These are phyloP conservation scores for Vipera ursinii DNA, from an alignment of 2,797 vertebrate genomes.

Conservation along the genomic window DNA sequence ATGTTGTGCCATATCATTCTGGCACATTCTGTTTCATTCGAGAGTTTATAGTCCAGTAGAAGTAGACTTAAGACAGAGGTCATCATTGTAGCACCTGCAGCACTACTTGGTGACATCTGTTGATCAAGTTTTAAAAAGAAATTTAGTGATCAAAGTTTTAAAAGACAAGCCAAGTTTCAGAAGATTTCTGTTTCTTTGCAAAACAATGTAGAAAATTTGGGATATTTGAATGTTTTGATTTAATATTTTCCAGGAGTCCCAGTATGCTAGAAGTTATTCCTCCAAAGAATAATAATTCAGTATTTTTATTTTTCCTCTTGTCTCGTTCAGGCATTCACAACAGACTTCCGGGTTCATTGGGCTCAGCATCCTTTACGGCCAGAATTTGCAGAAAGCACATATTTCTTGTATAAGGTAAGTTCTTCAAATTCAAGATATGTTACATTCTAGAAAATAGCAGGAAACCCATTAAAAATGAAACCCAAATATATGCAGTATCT, in stretches of 20 bases:
- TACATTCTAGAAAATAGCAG: neutral
- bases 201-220: neutral
- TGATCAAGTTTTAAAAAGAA: neutral
- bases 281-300: neutral
- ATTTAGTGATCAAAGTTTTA: neutral
- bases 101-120: neutral
- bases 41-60: neutral
- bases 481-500: neutral
- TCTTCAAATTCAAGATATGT: neutral
- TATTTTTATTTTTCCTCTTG: constrained; percentile 3
- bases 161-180: neutral
- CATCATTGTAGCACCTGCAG: neutral
- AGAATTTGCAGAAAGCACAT: constrained; percentile 99
- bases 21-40: neutral
- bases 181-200: neutral
- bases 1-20: neutral
- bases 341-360: constrained; percentile 98
- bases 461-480: neutral
- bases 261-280: neutral
- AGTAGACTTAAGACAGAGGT: neutral
- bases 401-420: constrained; percentile 96
- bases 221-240: neutral
- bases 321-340: constrained; percentile 92
- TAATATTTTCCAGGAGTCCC: neutral
- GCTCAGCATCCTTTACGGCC: constrained; percentile 96